A percentile compares a stretch with the other conserved stretches of the same genome.
phyloP scores from a whole-genome alignment of 2,888 invertebrate species.

The Merodon equestris region DNA sequence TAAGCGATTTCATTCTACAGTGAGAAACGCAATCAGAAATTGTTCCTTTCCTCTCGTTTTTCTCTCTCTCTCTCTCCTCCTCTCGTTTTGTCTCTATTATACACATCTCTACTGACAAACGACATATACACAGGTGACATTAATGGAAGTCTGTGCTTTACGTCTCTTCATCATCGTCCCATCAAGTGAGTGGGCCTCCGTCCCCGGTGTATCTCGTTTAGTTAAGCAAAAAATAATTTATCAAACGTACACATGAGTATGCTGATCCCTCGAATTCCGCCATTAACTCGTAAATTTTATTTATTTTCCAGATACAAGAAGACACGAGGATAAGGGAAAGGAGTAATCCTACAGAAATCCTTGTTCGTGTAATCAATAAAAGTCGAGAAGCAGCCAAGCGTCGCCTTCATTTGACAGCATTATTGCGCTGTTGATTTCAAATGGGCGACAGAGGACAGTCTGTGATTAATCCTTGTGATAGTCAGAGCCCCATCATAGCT shows the following conservation, averaged over 20 bases:
- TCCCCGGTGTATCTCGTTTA: slow-evolving; percentile 5
- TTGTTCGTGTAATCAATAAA: slow-evolving; percentile 40
- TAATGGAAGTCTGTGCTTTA: slow-evolving; percentile 6
- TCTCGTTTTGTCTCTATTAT: neutral
- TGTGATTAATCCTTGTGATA: slow-evolving; percentile 51
- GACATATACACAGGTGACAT: slow-evolving; percentile 41
- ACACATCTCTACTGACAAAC: slow-evolving; percentile 18
- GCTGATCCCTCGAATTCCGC: slow-evolving; percentile 26
- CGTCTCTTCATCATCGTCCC: neutral
- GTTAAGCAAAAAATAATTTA: slow-evolving; percentile 43
- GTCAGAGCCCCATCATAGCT: slow-evolving; percentile 32
- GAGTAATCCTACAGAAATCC: slow-evolving; percentile 14
- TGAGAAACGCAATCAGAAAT: slow-evolving; percentile 34
- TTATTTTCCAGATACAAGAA: slow-evolving; percentile 45
- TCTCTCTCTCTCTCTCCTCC: neutral
- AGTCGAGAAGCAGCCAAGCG: slow-evolving; percentile 1
- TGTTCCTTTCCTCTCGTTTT: slow-evolving; percentile 23
- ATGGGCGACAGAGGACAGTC: slow-evolving; percentile 60
- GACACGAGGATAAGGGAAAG: slow-evolving; percentile 1
- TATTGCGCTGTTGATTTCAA: slow-evolving; percentile 44
- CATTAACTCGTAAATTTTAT: slow-evolving; percentile 33
- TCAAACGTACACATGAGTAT: slow-evolving; percentile 23
- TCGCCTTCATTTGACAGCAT: neutral
- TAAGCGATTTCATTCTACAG: slow-evolving; percentile 48
- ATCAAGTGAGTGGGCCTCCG: too few species aligned